phyloP scores from a whole-genome alignment of 2,797 vertebrate genomes.

The Jordanella pulchra region DNA sequence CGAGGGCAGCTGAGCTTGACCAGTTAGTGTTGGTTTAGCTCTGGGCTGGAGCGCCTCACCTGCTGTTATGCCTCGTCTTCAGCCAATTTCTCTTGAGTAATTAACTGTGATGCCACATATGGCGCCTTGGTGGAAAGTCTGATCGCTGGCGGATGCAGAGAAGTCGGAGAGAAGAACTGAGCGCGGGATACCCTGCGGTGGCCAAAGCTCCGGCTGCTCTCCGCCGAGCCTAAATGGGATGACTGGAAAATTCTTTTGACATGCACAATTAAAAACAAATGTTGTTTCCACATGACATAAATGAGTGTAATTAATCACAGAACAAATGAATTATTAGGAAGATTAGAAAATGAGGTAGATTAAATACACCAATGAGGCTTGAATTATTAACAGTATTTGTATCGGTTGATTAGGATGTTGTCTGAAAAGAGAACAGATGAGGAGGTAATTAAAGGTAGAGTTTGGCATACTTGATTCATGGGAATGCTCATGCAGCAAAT shows the following conservation, averaged over 20 bases:
- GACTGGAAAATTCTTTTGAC: conserved; percentile 66
- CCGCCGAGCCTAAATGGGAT: conserved; percentile 38
- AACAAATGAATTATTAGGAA: conserved; percentile 76
- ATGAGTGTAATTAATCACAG: conserved; percentile 71
- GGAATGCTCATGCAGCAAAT: conserved; percentile 4
- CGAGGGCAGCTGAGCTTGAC: conserved; percentile 70
- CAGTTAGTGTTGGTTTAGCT: conserved; percentile 76
- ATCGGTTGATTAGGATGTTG: conserved; percentile 59
- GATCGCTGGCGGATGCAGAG: conserved; percentile 53
- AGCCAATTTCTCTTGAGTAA: conserved; percentile 74
- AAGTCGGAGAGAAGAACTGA: conserved; percentile 17
- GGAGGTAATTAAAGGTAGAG: conserved; percentile 45
- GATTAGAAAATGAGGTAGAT: conserved; percentile 76
- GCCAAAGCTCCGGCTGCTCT: conserved; percentile 47
- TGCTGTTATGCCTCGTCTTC: conserved; percentile 70
- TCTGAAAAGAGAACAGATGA: conserved; percentile 37
- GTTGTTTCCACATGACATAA: conserved; percentile 68
- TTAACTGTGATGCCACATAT: conserved; percentile 74
- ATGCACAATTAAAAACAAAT: conserved; percentile 76
- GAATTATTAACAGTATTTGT: conserved; percentile 73
- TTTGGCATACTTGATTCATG: conserved; percentile 25
- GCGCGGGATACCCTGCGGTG: conserved; percentile 47
- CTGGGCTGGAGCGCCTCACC: conserved; percentile 69
- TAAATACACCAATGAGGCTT: conserved; percentile 76
- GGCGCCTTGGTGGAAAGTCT: conserved; percentile 49